Percentiles rank a stretch among this genome's conserved stretches.
Conservation (phyloP, 2,888 invertebrate genomes). For the Colletes collaris region DNA sequence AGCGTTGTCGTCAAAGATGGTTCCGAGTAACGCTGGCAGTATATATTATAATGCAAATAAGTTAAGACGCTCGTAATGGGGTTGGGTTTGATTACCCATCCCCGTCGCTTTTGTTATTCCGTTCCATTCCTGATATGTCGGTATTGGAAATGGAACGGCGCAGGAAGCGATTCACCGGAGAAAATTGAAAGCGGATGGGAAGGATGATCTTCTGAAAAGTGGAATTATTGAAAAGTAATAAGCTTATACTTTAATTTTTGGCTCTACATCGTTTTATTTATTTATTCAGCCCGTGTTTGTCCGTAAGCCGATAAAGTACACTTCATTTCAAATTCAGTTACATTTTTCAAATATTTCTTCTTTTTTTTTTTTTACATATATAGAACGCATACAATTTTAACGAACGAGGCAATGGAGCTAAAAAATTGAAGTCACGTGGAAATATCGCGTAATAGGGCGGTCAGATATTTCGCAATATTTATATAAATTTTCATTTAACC, state of each 20-base stretch:
- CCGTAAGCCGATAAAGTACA: not conserved
- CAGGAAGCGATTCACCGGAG: not conserved
- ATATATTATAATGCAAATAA: conserved; percentile 28
- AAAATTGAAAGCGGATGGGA: conserved; percentile 11
- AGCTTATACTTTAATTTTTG: not conserved
- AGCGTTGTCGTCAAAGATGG: conserved; percentile 7
- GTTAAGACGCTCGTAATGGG: conserved; percentile 1
- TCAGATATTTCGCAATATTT: too few relatives aligned
- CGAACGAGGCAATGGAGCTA: too few relatives aligned
- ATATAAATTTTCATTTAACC: too few relatives aligned
- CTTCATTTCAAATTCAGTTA: not conserved
- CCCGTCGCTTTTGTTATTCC: conserved; percentile 20
- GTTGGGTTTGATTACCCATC: conserved; percentile 10
- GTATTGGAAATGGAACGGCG: conserved; percentile 35
- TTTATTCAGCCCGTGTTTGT: not conserved
- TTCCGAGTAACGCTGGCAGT: not conserved
- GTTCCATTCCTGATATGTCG: conserved; percentile 23
- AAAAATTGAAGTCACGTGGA: not conserved
- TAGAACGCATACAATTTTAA: not conserved
- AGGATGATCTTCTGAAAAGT: conserved; percentile 5
- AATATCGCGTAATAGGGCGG: too few relatives aligned
- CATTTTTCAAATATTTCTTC: too few relatives aligned
- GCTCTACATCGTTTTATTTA: not conserved
- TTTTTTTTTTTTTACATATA: not conserved
- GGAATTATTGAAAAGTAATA: conserved; percentile 4